Percentiles rank a stretch among this genome's conserved stretches.
These are phyloP conservation scores for Myopa tessellatipennis DNA, from an alignment of 2,888 invertebrate species.

Conservation along the genomic window DNA sequence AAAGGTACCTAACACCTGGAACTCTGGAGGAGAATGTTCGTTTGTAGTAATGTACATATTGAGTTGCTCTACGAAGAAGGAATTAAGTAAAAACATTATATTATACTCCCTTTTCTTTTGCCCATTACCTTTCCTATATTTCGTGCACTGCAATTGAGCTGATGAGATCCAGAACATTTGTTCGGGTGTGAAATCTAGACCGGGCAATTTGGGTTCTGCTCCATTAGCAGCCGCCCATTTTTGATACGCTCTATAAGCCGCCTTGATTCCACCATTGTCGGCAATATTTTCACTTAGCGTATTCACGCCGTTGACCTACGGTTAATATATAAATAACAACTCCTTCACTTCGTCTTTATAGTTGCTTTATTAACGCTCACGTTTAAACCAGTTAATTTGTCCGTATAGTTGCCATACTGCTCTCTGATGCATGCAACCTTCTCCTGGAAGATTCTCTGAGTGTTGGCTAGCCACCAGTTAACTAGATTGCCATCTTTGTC, in stretches of 20 bases:
- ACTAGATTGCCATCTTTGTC: constrained; percentile 91
- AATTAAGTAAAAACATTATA: background rate
- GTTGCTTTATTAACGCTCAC: constrained; percentile 48
- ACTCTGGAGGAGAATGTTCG: constrained; percentile 81
- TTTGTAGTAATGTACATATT: constrained; percentile 85
- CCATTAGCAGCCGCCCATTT: constrained; percentile 53
- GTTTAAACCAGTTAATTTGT: constrained; percentile 76
- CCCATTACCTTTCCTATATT: background rate
- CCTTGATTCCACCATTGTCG: constrained; percentile 62
- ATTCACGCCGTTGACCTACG: constrained; percentile 31
- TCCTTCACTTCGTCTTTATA: constrained; percentile 1
- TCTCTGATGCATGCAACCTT: constrained; percentile 92
- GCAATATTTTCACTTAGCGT: constrained; percentile 60
- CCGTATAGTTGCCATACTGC: constrained; percentile 92
- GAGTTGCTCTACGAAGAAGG: constrained; percentile 72
- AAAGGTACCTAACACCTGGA: constrained; percentile 90
- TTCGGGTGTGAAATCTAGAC: constrained; percentile 53
- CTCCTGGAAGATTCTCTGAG: constrained; percentile 84
- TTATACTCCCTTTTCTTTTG: background rate
- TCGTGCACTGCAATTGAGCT: constrained; percentile 53
- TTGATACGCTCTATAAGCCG: constrained; percentile 59
- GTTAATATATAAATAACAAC: background rate
- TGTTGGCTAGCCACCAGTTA: constrained; percentile 92
- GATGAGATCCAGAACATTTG: constrained; percentile 63
- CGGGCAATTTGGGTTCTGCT: constrained; percentile 53